Evolutionary conservation across 2,113 vertebrate genomes (phyloP).

Genomic region (Amazona guildingii): DNA sequence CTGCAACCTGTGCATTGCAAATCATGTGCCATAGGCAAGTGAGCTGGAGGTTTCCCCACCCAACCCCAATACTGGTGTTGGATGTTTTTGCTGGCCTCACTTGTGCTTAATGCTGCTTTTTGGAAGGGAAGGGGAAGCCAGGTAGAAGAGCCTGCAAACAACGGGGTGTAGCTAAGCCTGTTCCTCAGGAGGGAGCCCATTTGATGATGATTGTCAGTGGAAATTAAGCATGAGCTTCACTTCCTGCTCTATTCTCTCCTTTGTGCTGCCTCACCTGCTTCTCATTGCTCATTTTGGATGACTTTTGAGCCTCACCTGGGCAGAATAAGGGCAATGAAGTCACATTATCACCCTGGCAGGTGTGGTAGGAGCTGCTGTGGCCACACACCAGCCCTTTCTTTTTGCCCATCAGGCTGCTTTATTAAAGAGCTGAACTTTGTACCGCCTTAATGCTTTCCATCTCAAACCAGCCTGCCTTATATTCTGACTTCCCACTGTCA

Average conservation of each 20-base stretch:
- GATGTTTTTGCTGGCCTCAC: background rate
- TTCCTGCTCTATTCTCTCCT: background rate
- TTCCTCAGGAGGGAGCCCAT: background rate
- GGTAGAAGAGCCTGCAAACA: background rate
- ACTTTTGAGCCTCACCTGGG: background rate
- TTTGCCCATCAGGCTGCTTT: background rate
- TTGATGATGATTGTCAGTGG: background rate
- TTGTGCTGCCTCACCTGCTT: background rate
- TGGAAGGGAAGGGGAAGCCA: background rate
- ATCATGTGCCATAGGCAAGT: accelerated
- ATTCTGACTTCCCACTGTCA: background rate
- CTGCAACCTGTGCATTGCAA: background rate
- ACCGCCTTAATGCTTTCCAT: background rate
- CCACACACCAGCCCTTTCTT: background rate
- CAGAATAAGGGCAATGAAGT: background rate
- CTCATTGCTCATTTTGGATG: background rate
- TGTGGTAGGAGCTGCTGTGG: background rate
- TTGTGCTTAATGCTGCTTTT: background rate
- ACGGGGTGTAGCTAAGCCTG: background rate
- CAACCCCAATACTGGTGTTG: accelerated
- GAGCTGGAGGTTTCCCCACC: background rate
- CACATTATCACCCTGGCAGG: background rate
- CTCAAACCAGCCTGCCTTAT: background rate
- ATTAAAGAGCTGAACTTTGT: background rate
- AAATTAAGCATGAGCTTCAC: background rate